These are phyloP conservation scores for Potamilus streckersoni DNA, from an alignment of 1,140 invertebrate genomes.

Conservation along the genomic window DNA sequence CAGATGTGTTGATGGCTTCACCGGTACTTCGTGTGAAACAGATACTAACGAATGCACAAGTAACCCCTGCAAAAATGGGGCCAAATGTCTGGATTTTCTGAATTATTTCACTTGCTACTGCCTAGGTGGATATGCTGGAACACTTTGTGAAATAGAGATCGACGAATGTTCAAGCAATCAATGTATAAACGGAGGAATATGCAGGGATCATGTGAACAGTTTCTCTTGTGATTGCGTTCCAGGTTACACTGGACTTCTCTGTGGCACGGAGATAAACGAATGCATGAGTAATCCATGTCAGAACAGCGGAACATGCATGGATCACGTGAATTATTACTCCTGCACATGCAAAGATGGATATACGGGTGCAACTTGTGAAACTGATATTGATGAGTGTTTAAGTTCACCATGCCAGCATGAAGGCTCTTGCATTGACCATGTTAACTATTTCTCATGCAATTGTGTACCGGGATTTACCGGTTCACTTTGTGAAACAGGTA, in stretches of 20 bases:
- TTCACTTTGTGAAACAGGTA: background rate
- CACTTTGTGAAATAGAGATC: background rate
- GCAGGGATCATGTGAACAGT: background rate
- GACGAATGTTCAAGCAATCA: conserved; percentile 3
- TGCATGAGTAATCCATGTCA: conserved; percentile 2
- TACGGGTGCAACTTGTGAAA: conserved; percentile 73
- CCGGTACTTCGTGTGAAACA: conserved; percentile 79
- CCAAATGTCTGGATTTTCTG: conserved; percentile 2
- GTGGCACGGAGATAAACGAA: conserved; percentile 10
- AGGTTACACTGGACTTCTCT: background rate
- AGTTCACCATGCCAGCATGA: conserved; percentile 90
- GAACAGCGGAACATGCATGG: conserved; percentile 56
- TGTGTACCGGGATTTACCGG: conserved; percentile 55
- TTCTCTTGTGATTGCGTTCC: background rate
- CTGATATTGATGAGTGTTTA: conserved; percentile 91
- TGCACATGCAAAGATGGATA: conserved; percentile 72
- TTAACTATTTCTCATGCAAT: conserved; percentile 42
- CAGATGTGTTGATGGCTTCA: conserved; percentile 85
- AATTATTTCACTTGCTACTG: conserved; percentile 12
- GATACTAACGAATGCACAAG: conserved; percentile 69
- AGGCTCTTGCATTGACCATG: conserved; percentile 84
- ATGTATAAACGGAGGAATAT: background rate
- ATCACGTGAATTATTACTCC: conserved; percentile 18
- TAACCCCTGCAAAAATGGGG: conserved; percentile 11
- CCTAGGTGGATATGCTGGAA: conserved; percentile 14